phyloP scores from a whole-genome alignment of 2,113 vertebrate species.

The Dendropsophus ebraccatus region DNA sequence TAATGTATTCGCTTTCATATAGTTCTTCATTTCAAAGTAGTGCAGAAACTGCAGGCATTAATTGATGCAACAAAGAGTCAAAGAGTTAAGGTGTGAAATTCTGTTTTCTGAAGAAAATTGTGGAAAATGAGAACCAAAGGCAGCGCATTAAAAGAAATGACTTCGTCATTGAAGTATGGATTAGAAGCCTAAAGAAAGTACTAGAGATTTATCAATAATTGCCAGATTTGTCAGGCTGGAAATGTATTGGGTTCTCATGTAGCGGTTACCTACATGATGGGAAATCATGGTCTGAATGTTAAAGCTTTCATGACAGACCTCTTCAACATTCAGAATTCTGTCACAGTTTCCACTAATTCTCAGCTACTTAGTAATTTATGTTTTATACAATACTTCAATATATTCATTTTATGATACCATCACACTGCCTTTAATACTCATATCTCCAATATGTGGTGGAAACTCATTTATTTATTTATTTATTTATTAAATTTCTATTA shows the following conservation, averaged over 20 bases:
- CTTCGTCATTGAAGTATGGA: constrained; percentile 26
- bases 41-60: neutral
- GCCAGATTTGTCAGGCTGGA: constrained; percentile 40
- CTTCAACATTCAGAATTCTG: neutral
- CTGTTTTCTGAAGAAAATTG: neutral
- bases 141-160: constrained; percentile 32
- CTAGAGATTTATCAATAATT: constrained; percentile 41
- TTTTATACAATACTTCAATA: neutral
- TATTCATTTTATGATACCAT: too few species aligned
- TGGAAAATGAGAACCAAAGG: constrained; percentile 15
- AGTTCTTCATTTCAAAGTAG: neutral
- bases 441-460: too few species aligned
- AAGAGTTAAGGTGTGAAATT: constrained; percentile 32
- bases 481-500: too few species aligned
- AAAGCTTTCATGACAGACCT: neutral
- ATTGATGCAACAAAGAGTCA: constrained; percentile 7
- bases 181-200: constrained; percentile 25
- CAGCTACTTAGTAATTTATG: neutral
- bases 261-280: constrained; percentile 15
- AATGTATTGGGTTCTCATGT: constrained; percentile 23
- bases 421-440: too few species aligned
- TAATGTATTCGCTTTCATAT: neutral
- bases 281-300: constrained; percentile 17
- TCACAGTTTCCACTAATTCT: neutral
- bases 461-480: too few species aligned